These are phyloP conservation scores for Pheucticus melanocephalus DNA, from an alignment of 2,113 vertebrate genomes.

Conservation along the genomic window DNA sequence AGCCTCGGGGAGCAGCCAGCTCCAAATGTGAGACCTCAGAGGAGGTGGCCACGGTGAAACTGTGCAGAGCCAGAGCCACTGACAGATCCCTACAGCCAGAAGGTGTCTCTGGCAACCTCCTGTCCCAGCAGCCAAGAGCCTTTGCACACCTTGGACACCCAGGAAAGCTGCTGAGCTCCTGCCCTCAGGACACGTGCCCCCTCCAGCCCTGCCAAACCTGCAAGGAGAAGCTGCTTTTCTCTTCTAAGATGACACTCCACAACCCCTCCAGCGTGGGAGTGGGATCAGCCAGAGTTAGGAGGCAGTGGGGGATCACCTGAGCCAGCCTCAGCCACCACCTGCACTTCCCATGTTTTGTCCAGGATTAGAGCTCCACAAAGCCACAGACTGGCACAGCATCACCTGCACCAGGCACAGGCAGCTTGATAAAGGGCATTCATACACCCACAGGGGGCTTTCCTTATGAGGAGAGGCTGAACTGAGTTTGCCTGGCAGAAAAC, in stretches of 20 bases:
- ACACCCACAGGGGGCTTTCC: neutral
- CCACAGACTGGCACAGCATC: neutral
- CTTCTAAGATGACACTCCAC: neutral
- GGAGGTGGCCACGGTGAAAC: neutral
- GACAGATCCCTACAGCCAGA: neutral
- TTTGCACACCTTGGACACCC: neutral
- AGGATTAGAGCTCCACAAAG: neutral
- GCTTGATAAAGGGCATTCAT: neutral
- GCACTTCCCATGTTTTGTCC: neutral
- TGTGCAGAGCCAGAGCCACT: neutral
- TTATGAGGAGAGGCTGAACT: neutral
- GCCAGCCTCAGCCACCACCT: neutral
- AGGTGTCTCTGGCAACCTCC: neutral
- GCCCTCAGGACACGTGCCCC: neutral
- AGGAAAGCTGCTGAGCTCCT: neutral
- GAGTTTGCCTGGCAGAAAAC: neutral
- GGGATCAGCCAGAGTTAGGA: neutral
- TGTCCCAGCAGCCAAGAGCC: neutral
- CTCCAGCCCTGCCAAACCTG: neutral
- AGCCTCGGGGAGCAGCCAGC: rapidly evolving
- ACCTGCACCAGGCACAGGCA: neutral
- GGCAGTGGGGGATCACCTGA: neutral
- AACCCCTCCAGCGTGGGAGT: neutral
- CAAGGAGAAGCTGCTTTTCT: neutral
- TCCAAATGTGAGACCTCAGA: neutral